These are phyloP conservation scores for Rhyacophila evoluta DNA, from an alignment of 2,888 invertebrate species.

Conservation along the genomic window DNA sequence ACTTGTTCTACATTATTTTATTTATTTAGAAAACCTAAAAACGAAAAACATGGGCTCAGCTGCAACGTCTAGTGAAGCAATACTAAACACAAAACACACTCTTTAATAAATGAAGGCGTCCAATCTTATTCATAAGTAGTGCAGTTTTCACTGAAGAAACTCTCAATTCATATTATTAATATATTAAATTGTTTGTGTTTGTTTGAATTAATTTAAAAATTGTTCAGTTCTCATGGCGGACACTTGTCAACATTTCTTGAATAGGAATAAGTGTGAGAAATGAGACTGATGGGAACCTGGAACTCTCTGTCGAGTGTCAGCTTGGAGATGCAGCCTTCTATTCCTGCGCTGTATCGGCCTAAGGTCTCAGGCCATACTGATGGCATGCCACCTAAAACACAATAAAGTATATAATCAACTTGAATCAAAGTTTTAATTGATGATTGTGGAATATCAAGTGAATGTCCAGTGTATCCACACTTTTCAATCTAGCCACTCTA, in stretches of 20 bases:
- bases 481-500: no score
- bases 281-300: slow-evolving; percentile 77
- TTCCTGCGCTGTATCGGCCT: slow-evolving; percentile 79
- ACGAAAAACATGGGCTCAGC: neutral
- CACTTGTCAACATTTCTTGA: slow-evolving; percentile 69
- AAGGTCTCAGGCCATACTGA: slow-evolving; percentile 79
- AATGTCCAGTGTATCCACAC: no score
- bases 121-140: slow-evolving; percentile 14
- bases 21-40: slow-evolving; percentile 16
- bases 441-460: no score
- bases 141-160: neutral
- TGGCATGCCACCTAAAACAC: slow-evolving; percentile 84
- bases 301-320: slow-evolving; percentile 84
- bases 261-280: slow-evolving; percentile 74
- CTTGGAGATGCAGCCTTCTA: slow-evolving; percentile 87
- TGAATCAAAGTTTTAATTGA: no score
- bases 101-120: slow-evolving; percentile 15
- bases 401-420: neutral
- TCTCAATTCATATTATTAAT: neutral
- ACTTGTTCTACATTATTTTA: slow-evolving; percentile 14
- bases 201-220: neutral
- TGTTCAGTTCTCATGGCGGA: slow-evolving; percentile 57
- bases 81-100: slow-evolving; percentile 20
- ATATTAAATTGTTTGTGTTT: neutral
- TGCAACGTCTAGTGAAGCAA: neutral